Conservation (phyloP, 2,113 vertebrate genomes). For the Colinus virginianus region DNA sequence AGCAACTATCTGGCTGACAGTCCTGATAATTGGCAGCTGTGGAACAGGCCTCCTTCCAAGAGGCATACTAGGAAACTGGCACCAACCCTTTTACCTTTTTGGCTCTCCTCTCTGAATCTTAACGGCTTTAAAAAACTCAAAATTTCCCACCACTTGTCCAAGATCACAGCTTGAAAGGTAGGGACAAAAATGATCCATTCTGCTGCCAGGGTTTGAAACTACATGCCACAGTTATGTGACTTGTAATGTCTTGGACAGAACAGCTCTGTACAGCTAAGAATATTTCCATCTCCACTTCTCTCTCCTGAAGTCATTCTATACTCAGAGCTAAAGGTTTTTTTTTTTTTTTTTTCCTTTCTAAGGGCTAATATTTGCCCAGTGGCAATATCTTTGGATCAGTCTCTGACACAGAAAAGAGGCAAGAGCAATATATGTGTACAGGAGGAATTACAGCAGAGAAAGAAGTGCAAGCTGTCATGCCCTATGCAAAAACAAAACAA, state of each 20-base stretch:
- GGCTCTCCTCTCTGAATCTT: not conserved
- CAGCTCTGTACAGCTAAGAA: not conserved
- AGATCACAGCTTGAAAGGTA: constrained; percentile 48
- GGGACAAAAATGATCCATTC: constrained; percentile 24
- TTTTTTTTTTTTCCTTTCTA: not conserved
- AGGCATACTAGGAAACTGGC: not conserved
- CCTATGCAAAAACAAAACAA: not conserved
- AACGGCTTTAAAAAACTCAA: not conserved
- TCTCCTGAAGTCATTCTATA: not conserved
- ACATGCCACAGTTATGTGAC: not conserved
- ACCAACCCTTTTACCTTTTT: not conserved
- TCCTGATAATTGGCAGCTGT: not conserved
- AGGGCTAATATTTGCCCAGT: not conserved
- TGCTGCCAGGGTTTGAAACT: not conserved
- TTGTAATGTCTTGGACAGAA: constrained; percentile 37
- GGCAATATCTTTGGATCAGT: not conserved
- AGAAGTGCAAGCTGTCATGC: not conserved
- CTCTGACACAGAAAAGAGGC: not conserved
- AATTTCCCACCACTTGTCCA: constrained; percentile 52
- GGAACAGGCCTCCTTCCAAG: not conserved
- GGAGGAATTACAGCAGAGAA: not conserved
- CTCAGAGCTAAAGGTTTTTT: not conserved
- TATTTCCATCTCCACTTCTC: not conserved
- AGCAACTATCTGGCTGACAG: not conserved
- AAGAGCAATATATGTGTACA: not conserved